These are phyloP conservation scores for Catharus bicknelli DNA, from an alignment of 2,113 vertebrate genomes.

Conservation along the genomic window DNA sequence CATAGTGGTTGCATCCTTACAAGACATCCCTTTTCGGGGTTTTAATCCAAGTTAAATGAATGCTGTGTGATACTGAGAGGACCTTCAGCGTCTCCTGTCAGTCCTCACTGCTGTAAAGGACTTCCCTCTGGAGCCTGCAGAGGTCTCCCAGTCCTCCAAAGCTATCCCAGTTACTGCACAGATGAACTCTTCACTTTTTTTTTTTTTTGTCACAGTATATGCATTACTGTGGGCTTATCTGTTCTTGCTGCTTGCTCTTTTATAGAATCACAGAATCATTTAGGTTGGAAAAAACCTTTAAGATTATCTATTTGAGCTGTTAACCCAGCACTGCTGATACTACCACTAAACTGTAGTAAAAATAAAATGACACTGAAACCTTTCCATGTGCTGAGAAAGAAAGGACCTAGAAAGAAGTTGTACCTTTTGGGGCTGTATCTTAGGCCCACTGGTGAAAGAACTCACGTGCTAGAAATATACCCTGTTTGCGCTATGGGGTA, in stretches of 20 bases:
- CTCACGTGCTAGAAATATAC: not conserved
- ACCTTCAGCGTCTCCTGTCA: not conserved
- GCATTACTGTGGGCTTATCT: slow-evolving; percentile 11
- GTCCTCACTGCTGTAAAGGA: not conserved
- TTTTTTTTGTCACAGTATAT: not conserved
- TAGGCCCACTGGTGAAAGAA: not conserved
- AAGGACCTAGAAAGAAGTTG: not conserved
- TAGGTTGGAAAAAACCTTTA: not conserved
- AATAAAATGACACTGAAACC: not conserved
- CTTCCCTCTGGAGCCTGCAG: slow-evolving; percentile 49
- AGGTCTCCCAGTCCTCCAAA: slow-evolving; percentile 17
- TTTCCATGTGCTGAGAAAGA: not conserved
- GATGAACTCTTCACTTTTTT: not conserved
- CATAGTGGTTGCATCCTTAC: not conserved
- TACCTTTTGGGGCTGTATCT: not conserved
- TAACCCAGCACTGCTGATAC: not conserved
- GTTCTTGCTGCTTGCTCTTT: slow-evolving; percentile 9
- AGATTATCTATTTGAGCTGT: not conserved
- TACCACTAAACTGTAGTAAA: not conserved
- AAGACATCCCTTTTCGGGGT: not conserved
- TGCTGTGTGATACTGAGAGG: not conserved
- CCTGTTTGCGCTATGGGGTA: not conserved
- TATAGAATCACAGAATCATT: not conserved
- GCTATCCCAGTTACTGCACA: not conserved
- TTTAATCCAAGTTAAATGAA: not conserved